Evolutionary conservation across 2,113 vertebrate species (phyloP), one percentile per base, ranked within the genome.

Genomic region (Zosterops pallidus): DNA sequence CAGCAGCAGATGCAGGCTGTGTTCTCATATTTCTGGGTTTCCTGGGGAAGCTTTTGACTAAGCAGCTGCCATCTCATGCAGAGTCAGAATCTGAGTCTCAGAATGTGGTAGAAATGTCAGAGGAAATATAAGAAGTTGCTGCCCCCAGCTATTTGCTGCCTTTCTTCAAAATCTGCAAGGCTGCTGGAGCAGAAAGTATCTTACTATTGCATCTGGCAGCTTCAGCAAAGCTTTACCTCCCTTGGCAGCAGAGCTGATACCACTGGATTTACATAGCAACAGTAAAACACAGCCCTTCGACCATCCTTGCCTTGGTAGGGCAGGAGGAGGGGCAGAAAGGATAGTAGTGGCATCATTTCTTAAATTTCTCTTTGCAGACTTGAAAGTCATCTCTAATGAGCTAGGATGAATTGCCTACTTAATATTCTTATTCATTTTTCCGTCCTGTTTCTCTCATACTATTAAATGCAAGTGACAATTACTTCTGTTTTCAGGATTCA

Each of bases 161-260:
- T 91, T 90, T 87, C 53, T 94, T 79, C 75, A 82, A 82, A 88
- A 76, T 76, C 57, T 87, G 44, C 49, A 26, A 35, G 85, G 70
- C 85, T 94, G 70, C 62, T 79, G 60, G 46, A 87, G 62, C 69
- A 87, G 74, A 79, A 90, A 46, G 57, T 56, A 64, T 76, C 57
- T 69, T 35, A 24, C 37, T 65, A 41, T 76, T 76, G n/a, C 41
- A 71, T 87, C 49, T 91, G 88, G 63, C 90, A 90, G 65, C 82
- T 69, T 93, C 70, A 69, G 65, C 0, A 0, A 49, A 44, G 39
- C 52, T 79, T 94, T 52, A 44, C 37, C 60, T 70, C 41, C 42
- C 37, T 26, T 42, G 89, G 71, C 37, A 85, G 62, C 1, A 3
- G 46, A 53, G 53, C 67, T 57, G 44, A 41, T 55, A 17, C 14